A percentile compares a stretch with the other conserved stretches of the same genome.
Conservation (phyloP, 2,797 vertebrate species). For the Myotis myotis region DNA sequence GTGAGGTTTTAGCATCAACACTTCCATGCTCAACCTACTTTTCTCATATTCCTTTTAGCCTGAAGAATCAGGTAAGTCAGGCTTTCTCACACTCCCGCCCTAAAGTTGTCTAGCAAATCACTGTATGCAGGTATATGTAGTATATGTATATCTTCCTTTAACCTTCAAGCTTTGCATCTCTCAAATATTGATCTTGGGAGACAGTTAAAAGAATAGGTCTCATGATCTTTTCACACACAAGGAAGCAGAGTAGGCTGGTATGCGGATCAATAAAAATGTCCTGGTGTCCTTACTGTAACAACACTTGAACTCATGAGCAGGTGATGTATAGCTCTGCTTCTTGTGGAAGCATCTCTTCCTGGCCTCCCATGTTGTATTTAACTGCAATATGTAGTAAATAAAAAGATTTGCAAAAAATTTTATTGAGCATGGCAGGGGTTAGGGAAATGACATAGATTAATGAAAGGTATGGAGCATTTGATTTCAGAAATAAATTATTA, state of each 20-base stretch:
- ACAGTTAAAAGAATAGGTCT: conserved; percentile 31
- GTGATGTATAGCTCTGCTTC: background rate
- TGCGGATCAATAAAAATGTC: conserved; percentile 33
- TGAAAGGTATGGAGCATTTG: background rate
- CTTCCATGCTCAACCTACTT: background rate
- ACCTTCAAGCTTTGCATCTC: background rate
- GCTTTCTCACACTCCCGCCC: background rate
- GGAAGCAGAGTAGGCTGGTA: background rate
- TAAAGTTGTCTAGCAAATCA: background rate
- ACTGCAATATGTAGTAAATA: background rate
- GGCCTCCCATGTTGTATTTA: background rate
- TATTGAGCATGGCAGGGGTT: background rate
- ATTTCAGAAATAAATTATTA: background rate
- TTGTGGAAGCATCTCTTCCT: background rate
- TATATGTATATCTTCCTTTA: background rate
- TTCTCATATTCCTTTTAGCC: background rate
- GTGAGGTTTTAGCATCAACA: background rate
- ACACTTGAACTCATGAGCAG: background rate
- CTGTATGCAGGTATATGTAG: background rate
- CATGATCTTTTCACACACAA: background rate
- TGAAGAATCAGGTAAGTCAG: background rate
- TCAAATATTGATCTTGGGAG: background rate
- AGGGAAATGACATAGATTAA: background rate
- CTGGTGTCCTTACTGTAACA: background rate
- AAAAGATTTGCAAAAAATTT: background rate